Conservation (phyloP, 2,113 vertebrate genomes). For the Nanorana parkeri region DNA sequence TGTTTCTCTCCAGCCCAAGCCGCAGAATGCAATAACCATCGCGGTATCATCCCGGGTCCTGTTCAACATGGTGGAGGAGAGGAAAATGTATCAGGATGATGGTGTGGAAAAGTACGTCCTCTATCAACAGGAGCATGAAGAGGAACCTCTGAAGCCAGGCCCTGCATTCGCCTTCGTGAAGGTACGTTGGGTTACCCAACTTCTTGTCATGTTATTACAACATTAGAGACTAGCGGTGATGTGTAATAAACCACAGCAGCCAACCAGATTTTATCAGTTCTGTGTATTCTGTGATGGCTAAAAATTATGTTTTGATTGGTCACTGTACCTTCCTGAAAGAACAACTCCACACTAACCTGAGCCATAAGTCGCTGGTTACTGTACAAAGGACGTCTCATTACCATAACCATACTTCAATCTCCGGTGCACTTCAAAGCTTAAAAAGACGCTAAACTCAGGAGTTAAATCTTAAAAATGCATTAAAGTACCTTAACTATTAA, state of each 20-base stretch:
- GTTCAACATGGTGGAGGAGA: constrained; percentile 87
- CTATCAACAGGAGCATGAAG: constrained; percentile 83
- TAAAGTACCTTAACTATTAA: too few species aligned
- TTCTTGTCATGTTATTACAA: neutral
- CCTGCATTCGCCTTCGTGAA: constrained; percentile 91
- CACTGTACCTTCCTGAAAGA: too few species aligned
- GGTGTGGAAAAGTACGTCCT: constrained; percentile 90
- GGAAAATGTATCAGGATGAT: constrained; percentile 81
- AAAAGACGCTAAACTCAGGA: too few species aligned
- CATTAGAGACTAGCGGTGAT: neutral
- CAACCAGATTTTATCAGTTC: neutral
- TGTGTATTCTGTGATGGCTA: too few species aligned
- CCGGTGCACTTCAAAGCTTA: too few species aligned
- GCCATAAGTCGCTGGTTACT: too few species aligned
- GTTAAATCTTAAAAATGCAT: too few species aligned
- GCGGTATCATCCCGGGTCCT: constrained; percentile 90
- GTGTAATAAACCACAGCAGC: neutral
- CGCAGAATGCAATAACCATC: constrained; percentile 85
- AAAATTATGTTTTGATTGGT: too few species aligned
- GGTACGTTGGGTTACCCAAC: constrained; percentile 68
- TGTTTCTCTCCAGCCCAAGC: constrained; percentile 81
- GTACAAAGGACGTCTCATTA: too few species aligned
- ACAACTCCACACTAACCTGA: too few species aligned
- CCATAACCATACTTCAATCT: too few species aligned
- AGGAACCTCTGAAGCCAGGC: constrained; percentile 82